Evolutionary conservation across 1,140 invertebrate species (phyloP).

Genomic region (Bombus huntii): DNA sequence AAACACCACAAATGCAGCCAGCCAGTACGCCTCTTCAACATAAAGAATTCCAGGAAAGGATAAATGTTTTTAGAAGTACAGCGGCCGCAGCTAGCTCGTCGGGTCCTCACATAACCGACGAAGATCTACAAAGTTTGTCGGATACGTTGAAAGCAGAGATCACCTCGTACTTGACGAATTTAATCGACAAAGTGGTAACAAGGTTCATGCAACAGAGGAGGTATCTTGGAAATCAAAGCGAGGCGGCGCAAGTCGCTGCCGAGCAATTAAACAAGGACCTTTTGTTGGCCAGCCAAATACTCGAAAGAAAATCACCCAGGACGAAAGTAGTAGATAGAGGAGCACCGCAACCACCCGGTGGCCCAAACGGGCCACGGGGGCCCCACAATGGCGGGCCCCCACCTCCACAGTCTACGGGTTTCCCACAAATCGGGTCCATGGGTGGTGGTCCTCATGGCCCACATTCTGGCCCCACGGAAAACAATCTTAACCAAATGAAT

Average conservation of each 20-base stretch:
- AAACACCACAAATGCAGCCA: constrained; percentile 70
- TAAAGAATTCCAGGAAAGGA: constrained; percentile 81
- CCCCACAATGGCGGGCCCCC: constrained; percentile 81
- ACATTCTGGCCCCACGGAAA: constrained; percentile 81
- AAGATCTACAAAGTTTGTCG: constrained; percentile 93
- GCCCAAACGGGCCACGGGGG: constrained; percentile 80
- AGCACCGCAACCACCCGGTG: constrained; percentile 78
- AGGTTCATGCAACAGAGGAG: constrained; percentile 92
- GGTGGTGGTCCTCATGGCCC: constrained; percentile 75
- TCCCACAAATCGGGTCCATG: constrained; percentile 77
- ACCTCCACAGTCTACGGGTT: constrained; percentile 82
- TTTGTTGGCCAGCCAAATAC: constrained; percentile 89
- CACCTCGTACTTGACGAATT: constrained; percentile 89
- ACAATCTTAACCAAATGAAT: constrained; percentile 85
- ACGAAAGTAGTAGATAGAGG: constrained; percentile 89
- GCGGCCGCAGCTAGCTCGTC: constrained; percentile 78
- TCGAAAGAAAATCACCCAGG: constrained; percentile 92
- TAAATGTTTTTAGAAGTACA: constrained; percentile 77
- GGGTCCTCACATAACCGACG: constrained; percentile 85
- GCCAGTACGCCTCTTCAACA: constrained; percentile 82
- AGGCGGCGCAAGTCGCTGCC: constrained; percentile 88
- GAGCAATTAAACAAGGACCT: constrained; percentile 92
- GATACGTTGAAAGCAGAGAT: constrained; percentile 96
- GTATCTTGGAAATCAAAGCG: constrained; percentile 89
- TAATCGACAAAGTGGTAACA: constrained; percentile 94